Evolutionary conservation across 2,888 invertebrate species (phyloP), one percentile per base, ranked within the genome.

Genomic region (Pterobdella sp.): DNA sequence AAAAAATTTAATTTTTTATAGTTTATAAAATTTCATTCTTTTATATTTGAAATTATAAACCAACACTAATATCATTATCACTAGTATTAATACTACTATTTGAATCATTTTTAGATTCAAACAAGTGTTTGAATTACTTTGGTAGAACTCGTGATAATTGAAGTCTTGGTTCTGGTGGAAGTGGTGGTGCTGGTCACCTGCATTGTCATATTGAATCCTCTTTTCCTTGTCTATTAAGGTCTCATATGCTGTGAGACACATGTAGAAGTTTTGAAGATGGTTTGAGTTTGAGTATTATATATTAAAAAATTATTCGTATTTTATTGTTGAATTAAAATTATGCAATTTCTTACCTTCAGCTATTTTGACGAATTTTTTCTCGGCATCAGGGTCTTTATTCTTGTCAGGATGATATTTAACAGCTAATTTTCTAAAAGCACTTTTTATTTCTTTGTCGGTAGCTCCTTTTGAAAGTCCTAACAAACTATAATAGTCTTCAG

Each of bases 371-470:
- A 86, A 86, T 77, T 85, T 85, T 66, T 84, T 82, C 78, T 86
- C 84, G 1, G 86, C 86, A 64, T 82, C 81, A 67, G 83, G 83
- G n/a, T 81, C 81, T 69, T 81, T 79, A 78, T 86, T 86, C 78
- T 84, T 85, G 78, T 86, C 86, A 22, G 86, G 86, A 78, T 86
- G 86, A 76, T 85, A 86, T 77, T 85, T 84, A 1, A 86, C 77
- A 1, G 86, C 86, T 49, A 86, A 78, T 77, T 86, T 86, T 37
- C 86, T 78, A 76, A 86, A 86, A 0, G 86, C 86, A 75, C 84
- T 84, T 77, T 86, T 86, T 63, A 86, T 86, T 67, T 86, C 85
- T 74, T 82, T 80, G n/a, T 84, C 84, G 31, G 81, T 79, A 0
- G 86, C 85, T 75, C 78, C 79, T 74, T 80, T 81, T 68, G 81